These are phyloP conservation scores for Sphaerophoria rueppellii DNA, from an alignment of 2,888 invertebrate genomes.

Conservation along the genomic window DNA sequence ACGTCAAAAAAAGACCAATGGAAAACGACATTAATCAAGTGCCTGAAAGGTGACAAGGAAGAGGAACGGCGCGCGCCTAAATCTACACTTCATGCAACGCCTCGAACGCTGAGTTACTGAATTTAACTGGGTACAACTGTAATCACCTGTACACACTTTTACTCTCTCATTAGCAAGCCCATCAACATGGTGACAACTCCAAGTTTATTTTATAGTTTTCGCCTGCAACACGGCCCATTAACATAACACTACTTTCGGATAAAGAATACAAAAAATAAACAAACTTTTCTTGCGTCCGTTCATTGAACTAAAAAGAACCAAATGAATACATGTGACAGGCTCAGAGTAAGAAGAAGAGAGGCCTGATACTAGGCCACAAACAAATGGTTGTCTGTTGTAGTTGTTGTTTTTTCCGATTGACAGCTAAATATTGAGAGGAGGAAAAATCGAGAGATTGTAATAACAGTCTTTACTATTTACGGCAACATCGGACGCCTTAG, in stretches of 20 bases:
- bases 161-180: slow-evolving; percentile 55
- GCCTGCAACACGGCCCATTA: slow-evolving; percentile 12
- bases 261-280: slow-evolving; percentile 14
- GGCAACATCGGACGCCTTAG: neutral
- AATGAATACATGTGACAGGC: neutral
- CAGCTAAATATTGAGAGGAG: slow-evolving; percentile 62
- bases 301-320: slow-evolving; percentile 58
- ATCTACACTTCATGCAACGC: no score
- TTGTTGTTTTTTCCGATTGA: slow-evolving; percentile 54
- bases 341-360: slow-evolving; percentile 14
- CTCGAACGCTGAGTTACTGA: no score
- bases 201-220: slow-evolving; percentile 18
- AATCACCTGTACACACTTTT: slow-evolving; percentile 48
- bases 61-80: no score
- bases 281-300: slow-evolving; percentile 47
- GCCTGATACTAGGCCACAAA: slow-evolving; percentile 61
- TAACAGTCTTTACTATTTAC: slow-evolving; percentile 46
- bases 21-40: no score
- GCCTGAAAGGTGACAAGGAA: no score
- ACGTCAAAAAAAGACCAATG: no score
- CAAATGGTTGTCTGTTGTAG: slow-evolving; percentile 56
- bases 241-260: slow-evolving; percentile 28
- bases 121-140: neutral
- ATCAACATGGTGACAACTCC: slow-evolving; percentile 50
- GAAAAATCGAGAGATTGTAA: slow-evolving; percentile 33